Conservation (phyloP, 2,797 vertebrate genomes). For the Enteromius paludinosus region DNA sequence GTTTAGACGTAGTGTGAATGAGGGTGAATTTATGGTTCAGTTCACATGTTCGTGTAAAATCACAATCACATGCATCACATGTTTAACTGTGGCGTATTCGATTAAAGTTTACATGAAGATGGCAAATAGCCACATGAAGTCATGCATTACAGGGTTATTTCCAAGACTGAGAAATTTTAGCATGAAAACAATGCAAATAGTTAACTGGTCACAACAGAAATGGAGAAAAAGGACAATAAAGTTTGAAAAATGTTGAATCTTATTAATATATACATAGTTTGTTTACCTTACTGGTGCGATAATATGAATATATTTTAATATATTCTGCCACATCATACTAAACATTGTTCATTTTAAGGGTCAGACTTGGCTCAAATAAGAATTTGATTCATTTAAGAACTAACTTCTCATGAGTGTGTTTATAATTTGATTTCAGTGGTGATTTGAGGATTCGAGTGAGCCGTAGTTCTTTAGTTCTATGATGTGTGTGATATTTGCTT, state of each 20-base stretch:
- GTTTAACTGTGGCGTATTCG: neutral
- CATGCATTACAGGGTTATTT: neutral
- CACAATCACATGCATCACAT: neutral
- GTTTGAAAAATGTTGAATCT: neutral
- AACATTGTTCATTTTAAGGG: neutral
- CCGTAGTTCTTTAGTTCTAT: conserved; percentile 10
- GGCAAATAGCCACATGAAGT: neutral
- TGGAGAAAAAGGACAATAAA: neutral
- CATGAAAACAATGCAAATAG: neutral
- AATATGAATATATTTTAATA: no score
- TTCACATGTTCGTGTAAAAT: neutral
- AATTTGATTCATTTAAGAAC: neutral
- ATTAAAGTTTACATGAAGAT: neutral
- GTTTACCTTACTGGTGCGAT: neutral
- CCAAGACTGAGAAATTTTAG: neutral
- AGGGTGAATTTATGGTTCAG: neutral
- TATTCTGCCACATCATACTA: neutral
- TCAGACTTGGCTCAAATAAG: neutral
- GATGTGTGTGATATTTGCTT: conserved; percentile 18
- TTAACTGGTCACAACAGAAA: neutral
- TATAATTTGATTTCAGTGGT: neutral
- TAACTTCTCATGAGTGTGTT: neutral
- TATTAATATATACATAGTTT: neutral
- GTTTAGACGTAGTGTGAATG: neutral
- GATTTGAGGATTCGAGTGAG: neutral